Evolutionary conservation across 2,113 vertebrate species (phyloP).

Genomic region (Scytalopus superciliaris): DNA sequence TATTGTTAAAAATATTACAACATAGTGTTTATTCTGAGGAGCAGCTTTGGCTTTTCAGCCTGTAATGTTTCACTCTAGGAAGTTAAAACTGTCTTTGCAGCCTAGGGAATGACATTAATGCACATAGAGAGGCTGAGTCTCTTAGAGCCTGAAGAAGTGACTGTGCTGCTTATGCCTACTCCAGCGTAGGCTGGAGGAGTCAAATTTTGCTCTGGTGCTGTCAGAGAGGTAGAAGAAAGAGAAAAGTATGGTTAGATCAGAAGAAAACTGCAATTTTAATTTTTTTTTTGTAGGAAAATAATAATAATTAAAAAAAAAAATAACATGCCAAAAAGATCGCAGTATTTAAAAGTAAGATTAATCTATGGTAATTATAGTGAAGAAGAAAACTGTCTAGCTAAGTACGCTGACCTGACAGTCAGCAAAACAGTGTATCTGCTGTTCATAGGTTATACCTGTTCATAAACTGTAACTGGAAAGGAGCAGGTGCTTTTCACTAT

Average conservation of each 20-base stretch:
- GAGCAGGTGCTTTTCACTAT: constrained; percentile 12
- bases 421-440: neutral
- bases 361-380: neutral
- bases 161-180: neutral
- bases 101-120: neutral
- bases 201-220: neutral
- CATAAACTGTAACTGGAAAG: neutral
- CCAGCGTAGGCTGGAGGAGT: neutral
- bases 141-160: neutral
- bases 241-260: neutral
- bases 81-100: neutral
- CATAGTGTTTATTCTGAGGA: neutral
- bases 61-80: neutral
- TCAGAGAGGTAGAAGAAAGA: neutral
- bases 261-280: neutral
- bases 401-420: neutral
- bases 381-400: neutral
- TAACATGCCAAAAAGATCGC: neutral
- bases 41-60: neutral
- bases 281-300: neutral
- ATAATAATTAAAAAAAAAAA: neutral
- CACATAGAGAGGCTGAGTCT: neutral
- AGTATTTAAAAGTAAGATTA: neutral
- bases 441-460: neutral
- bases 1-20: neutral